A percentile compares a stretch with the other conserved stretches of the same genome.
phyloP scores from a whole-genome alignment of 2,113 vertebrate species.

The Paradisaea rubra region DNA sequence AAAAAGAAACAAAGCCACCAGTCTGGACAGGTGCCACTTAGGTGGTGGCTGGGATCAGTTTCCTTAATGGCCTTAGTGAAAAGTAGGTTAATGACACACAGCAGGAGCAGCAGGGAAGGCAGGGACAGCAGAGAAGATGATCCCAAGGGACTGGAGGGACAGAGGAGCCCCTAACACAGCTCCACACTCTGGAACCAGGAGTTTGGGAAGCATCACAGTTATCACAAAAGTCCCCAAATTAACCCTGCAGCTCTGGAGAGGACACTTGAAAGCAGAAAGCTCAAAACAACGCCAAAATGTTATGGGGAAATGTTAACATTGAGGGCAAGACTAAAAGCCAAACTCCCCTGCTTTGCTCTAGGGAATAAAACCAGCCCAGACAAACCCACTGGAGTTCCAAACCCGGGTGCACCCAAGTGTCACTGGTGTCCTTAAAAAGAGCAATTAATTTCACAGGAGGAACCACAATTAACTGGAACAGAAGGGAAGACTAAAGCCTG shows the following conservation, averaged over 20 bases:
- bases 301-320: rapidly evolving
- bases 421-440: not conserved
- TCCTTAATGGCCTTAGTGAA: not conserved
- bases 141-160: not conserved
- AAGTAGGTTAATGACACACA: not conserved
- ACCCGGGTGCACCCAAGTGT: not conserved
- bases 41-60: not conserved
- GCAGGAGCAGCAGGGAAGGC: not conserved
- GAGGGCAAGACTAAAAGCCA: not conserved
- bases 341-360: not conserved
- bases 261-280: not conserved
- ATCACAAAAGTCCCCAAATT: not conserved
- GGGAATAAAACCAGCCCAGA: not conserved
- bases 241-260: not conserved
- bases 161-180: not conserved
- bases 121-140: not conserved
- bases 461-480: not conserved
- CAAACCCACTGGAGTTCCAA: not conserved
- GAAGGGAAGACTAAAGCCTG: not conserved
- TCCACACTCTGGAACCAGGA: not conserved
- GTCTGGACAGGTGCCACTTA: not conserved
- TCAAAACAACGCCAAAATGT: not conserved
- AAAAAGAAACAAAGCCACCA: not conserved
- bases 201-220: not conserved
- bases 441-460: not conserved